Evolutionary conservation across 2,797 vertebrate species (phyloP), one percentile per base, ranked within the genome.

Genomic region (Erethizon dorsatum): DNA sequence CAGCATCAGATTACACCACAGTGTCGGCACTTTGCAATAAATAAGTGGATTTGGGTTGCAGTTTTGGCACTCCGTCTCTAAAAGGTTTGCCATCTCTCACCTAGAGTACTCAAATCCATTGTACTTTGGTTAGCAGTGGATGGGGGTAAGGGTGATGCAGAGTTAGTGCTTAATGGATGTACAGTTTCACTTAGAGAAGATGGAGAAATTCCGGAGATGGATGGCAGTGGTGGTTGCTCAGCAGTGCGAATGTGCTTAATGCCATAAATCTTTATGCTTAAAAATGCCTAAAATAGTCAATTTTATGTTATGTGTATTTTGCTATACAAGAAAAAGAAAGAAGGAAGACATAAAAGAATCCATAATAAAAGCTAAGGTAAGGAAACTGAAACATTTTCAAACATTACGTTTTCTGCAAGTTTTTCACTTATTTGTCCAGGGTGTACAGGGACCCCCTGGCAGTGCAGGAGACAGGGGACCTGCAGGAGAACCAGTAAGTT

Each of bases 401-500:
- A 33, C 63, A 95, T 12, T 28, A 89, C 24, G 97, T 92, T 97
- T 96, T 87, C 78, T 97, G 47, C 69, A 97, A n/a, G 10, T 79
- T 92, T 92, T 95, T 0, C 10, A 47, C 97, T 98, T 98, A 52
- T 99, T 98, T 90, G 95, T 99, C 41, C 96, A 99, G 99, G 99
- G 99, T 93, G 98, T 99, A 96, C 88, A 98, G 92, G 99, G 99
- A 95, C 94, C 97, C 92, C 98, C 99, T 1, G 99, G 99, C 97
- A 98, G 98, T 98, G 65, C 94, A 3, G 99, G 99, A 97, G 99
- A 99, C 94, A 98, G 88, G 45, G 99, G 99, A 92, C 98, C 98
- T 93, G 96, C 98, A 15, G 99, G 99, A 97, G 99, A 99, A 98
- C 98, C 99, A 98, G 99, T 99, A 98, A 99, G 99, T 99, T 98